These are phyloP conservation scores for Scarus forsteni DNA, from an alignment of 2,797 vertebrate genomes.

Conservation along the genomic window DNA sequence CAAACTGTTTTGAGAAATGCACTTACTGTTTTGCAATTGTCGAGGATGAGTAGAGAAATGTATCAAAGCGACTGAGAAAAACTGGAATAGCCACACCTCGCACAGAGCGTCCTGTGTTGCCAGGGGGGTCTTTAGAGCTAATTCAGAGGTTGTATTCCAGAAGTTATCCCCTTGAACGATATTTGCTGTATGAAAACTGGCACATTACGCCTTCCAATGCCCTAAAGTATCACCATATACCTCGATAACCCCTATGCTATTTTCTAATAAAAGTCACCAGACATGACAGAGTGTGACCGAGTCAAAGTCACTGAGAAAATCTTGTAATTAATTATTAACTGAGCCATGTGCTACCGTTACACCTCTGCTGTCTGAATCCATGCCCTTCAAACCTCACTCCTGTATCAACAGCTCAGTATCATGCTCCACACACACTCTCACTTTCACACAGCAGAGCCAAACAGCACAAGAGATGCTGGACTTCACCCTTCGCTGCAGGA, in stretches of 20 bases:
- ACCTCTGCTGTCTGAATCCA: conserved; percentile 36
- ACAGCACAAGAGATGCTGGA: conserved; percentile 6
- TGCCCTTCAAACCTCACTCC: conserved; percentile 36
- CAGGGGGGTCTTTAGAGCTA: too few relatives aligned
- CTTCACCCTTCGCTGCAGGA: conserved; percentile 19
- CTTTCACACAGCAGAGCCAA: conserved; percentile 1
- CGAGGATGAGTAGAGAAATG: too few relatives aligned
- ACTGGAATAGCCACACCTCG: too few relatives aligned
- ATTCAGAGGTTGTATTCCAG: too few relatives aligned
- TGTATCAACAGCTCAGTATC: conserved; percentile 15
- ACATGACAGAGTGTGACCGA: conserved; percentile 6
- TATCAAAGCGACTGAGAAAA: too few relatives aligned
- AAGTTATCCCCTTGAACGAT: too few relatives aligned
- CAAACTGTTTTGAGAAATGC: too few relatives aligned
- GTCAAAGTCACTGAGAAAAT: conserved; percentile 32
- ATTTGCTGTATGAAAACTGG: background rate
- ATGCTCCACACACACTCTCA: background rate
- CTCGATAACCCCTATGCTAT: background rate
- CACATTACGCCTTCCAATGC: background rate
- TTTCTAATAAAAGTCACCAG: conserved; percentile 13
- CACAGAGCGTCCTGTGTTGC: too few relatives aligned
- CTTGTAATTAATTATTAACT: conserved; percentile 49
- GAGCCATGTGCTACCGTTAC: conserved; percentile 9
- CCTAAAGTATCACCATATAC: background rate
- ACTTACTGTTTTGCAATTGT: too few relatives aligned